Base-by-base conservation (phyloP, 2,888 invertebrate species). In the Antitype chi region DNA sequence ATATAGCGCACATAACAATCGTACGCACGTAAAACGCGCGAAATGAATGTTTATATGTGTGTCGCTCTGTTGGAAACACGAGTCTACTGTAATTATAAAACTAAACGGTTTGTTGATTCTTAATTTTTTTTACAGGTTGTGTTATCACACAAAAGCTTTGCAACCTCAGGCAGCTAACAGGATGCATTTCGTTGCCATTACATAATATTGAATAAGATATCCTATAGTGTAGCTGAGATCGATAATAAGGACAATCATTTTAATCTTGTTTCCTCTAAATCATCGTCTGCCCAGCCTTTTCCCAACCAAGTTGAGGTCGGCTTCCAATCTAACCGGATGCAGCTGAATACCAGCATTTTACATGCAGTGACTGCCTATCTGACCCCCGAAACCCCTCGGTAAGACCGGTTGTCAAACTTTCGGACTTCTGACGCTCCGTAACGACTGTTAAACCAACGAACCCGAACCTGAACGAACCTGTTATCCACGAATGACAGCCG, bases 1-100 rank as follows among this genome's bases (percentile, higher is more conserved):
- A 38, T 59, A 28, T 84, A 80, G 74, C 47, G 25, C 52, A 66
- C 71, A 57, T 57, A 66, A 84, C 81, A 80, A 84, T 81, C 47
- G 57, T 28, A 78, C 60, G 71, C 67, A 32, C 72, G 63, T 84
- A 55, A 78, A 77, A 60, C 49, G 20, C 38, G 64, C 53, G 66
- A 73, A 64, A 84, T 73, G 15, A 69, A 3, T 69, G 59, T 81
- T 84, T 84, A 47, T 9, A 69, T 80, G 59, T 79, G 25, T 52
- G 38, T 38, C 15, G 69, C 13, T 60, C 59, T 64, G 55, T 38
- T 32, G 52, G n/a, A 63, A 66, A 80, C 68, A 73, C 28, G 1
- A 53, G 28, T 67, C 20, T 53, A 1, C 32, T 47, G 32, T 73
- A 84, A 81, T 79, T 73, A 55, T 79, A 79, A 49, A 70, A 66